Evolutionary conservation across 1,140 invertebrate species (phyloP), one percentile per base, ranked within the genome.

Genomic region (Drosophila suzukii): DNA sequence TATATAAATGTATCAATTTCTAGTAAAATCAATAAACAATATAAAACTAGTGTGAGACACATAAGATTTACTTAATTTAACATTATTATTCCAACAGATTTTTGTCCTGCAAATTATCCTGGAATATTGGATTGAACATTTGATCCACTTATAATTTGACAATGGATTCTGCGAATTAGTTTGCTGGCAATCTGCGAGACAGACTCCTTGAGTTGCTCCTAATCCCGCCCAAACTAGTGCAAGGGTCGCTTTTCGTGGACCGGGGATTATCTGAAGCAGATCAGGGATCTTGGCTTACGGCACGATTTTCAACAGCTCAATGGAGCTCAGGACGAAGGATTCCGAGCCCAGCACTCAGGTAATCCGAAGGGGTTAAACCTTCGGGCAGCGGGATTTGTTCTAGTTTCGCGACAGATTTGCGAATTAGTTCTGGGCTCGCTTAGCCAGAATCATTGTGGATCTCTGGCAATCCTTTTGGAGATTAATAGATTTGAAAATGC

Each of bases 291-390:
- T 55, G 65, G 76, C 81, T 83, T 62, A 58, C 66, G 81, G 65
- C 41, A 55, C 67, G 78, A 81, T 85, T 78, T 82, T 66, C 81
- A 55, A 82, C 84, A 88, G 80, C 80, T 88, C 79, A 88, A 88
- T 88, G 83, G 80, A 80, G 83, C 83, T 88, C 76, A 84, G 82
- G 62, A 41, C 30, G 38, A 55, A 54, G 54, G 13, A 66, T 15
- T 41, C 34, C 4, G 34, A 27, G 27, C 27, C 5, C 27, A 20
- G 54, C 32, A 20, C 60, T 66, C 83, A 88, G 83, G 83, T 88
- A 88, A 88, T 89, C 83, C 75, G 67, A 71, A 82, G 81, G 80
- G 83, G 83, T 88, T 88, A 88, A 89, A 44, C 55, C 66, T 71
- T 47, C 66, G 46, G 36, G 39, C 47, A 20, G 30, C 65, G 36